These are phyloP conservation scores for Euura lappo DNA, from an alignment of 1,140 invertebrate species.

Conservation along the genomic window DNA sequence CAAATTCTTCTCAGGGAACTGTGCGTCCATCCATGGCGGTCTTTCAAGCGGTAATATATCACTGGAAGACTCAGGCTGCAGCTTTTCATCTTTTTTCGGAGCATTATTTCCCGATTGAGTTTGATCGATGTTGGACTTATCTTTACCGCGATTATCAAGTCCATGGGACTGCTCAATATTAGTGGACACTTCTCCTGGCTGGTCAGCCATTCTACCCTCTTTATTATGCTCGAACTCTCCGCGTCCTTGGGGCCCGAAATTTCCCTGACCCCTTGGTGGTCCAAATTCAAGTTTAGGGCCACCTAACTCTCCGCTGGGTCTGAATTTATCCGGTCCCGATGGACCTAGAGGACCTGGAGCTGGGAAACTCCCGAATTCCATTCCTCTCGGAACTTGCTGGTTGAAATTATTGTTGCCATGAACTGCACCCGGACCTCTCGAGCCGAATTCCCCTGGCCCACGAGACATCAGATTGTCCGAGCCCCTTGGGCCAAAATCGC, in stretches of 20 bases:
- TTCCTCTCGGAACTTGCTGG: not conserved
- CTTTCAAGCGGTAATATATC: slow-evolving; percentile 34
- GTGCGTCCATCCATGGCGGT: slow-evolving; percentile 39
- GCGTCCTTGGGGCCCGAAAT: slow-evolving; percentile 22
- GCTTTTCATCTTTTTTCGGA: not conserved
- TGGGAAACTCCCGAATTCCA: not conserved
- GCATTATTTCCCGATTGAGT: not conserved
- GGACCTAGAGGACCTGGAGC: not conserved
- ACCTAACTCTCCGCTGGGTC: not conserved
- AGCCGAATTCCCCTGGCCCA: slow-evolving; percentile 26
- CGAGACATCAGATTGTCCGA: slow-evolving; percentile 25
- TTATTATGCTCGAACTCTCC: slow-evolving; percentile 33
- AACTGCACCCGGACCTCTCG: slow-evolving; percentile 11
- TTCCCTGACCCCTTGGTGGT: slow-evolving; percentile 24
- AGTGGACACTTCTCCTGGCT: not conserved
- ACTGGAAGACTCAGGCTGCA: not conserved
- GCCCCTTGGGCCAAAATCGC: not conserved
- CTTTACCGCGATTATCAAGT: not conserved
- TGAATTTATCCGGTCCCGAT: not conserved
- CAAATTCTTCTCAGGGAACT: slow-evolving; percentile 28
- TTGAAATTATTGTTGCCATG: not conserved
- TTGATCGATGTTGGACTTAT: not conserved
- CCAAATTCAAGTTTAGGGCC: not conserved
- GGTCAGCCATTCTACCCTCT: not conserved
- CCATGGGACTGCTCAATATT: not conserved